Evolutionary conservation across 2,113 vertebrate genomes (phyloP).

Genomic region (Podocnemis expansa): DNA sequence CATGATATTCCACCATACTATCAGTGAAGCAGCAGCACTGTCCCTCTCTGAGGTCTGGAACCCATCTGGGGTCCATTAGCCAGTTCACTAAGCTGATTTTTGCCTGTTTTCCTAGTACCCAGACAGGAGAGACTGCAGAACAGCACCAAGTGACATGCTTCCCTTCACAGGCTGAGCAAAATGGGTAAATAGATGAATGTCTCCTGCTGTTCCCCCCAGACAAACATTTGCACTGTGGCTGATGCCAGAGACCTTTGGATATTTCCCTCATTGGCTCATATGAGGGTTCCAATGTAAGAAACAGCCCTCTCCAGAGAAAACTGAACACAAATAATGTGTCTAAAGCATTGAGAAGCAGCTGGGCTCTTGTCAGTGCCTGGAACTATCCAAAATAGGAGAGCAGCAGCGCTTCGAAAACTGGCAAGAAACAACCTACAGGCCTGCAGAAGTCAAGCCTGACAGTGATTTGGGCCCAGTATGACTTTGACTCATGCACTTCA

Average conservation of each 20-base stretch:
- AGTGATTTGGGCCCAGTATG: not conserved
- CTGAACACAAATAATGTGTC: not conserved
- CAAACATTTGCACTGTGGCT: not conserved
- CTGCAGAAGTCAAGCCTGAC: not conserved
- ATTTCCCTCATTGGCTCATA: not conserved
- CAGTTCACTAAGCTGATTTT: too few relatives aligned
- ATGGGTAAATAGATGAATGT: not conserved
- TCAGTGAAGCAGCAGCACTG: not conserved
- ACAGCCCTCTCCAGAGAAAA: not conserved
- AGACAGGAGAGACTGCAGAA: too few relatives aligned
- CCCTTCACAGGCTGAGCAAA: too few relatives aligned
- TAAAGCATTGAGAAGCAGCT: not conserved
- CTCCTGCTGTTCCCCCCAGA: not conserved
- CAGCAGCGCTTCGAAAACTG: not conserved
- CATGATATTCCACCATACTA: not conserved
- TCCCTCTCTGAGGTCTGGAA: too few relatives aligned
- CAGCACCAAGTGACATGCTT: too few relatives aligned
- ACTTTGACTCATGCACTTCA: not conserved
- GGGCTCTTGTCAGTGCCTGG: not conserved
- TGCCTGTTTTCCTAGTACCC: too few relatives aligned
- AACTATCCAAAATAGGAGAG: not conserved
- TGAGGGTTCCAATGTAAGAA: not conserved
- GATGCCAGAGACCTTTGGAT: accelerated
- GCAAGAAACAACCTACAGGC: not conserved
- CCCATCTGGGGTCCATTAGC: too few relatives aligned